Evolutionary conservation across 2,888 invertebrate species (phyloP), one percentile per base, ranked within the genome.

Genomic region (Cataglyphis altisquamis): DNA sequence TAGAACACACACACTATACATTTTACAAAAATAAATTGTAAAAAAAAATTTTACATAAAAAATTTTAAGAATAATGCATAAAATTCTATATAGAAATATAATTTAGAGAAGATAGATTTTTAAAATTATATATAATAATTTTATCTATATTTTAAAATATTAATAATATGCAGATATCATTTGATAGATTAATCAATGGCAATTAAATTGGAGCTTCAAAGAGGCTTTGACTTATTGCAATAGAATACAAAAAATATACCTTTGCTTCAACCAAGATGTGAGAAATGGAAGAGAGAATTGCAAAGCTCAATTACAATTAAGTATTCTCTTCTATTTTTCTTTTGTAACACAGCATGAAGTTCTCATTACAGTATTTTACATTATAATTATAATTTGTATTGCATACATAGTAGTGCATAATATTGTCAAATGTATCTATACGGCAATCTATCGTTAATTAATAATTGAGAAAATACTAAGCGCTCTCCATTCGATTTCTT

Each of bases 1-100:
- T 55, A 85, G 12, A 66, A 32, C 36, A 36, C 5, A 32, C 36
- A 8, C 36, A 36, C 83, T 87, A 18, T 8, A 63, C 3, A 82
- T 25, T 72, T 70, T 15, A 67, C 45, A 67, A 55, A n/a, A 52
- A 52, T 52, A 52, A 36, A 70, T 63, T 52, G 21, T 57, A 15
- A 39, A 15, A 32, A 15, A 2, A 21, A 52, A 57, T 64, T 64
- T 64, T 5, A 18, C 32, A 25, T 21, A 39, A 48, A 36, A 36
- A 6, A 45, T 60, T 36, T 63, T 18, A 12, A 52, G 5, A 21
- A 45, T 21, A 64, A 52, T 15, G 18, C 9, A 21, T 41, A 41
- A 29, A 73, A 6, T 8, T 63, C 0, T 29, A 32, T 2, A 41
- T 9, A 3, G 18, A 10, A 32, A 6, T 25, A 48, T 25, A 75